These are phyloP conservation scores for Ardeotis arabs DNA, from an alignment of 2,113 vertebrate genomes.

Conservation along the genomic window DNA sequence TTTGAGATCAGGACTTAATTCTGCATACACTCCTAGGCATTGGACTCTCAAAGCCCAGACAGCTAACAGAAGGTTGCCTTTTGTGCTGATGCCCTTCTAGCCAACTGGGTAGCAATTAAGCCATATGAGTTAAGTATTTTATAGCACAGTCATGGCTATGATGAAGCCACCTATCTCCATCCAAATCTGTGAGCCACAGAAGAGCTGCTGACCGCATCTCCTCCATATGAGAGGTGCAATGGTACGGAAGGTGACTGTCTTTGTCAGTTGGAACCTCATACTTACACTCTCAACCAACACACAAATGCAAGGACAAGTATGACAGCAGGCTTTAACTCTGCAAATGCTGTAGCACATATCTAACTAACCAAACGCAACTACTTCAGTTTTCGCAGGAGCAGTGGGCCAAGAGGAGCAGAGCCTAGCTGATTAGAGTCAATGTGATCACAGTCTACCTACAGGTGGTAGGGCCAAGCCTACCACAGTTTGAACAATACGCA, in stretches of 20 bases:
- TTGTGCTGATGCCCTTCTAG: neutral
- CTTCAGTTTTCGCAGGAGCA: neutral
- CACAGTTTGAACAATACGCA: neutral
- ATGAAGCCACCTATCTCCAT: neutral
- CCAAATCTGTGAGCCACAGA: neutral
- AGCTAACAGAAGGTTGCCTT: neutral
- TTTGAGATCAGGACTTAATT: constrained; percentile 16
- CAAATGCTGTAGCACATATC: neutral
- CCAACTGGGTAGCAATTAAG: neutral
- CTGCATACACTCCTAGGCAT: neutral
- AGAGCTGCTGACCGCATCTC: neutral
- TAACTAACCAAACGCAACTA: neutral
- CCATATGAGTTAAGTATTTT: neutral
- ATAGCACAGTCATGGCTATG: neutral
- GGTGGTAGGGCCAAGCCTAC: neutral
- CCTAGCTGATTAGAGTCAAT: neutral
- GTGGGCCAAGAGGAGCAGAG: neutral
- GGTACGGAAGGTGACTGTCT: accelerated
- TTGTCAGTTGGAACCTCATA: neutral
- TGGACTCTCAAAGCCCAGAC: neutral
- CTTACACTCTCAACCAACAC: neutral
- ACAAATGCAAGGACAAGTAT: neutral
- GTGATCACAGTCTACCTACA: accelerated
- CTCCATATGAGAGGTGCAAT: accelerated
- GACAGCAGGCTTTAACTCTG: neutral